Evolutionary conservation across 2,797 vertebrate genomes (phyloP), one percentile per base, ranked within the genome.

Genomic region (Dryobates pubescens): DNA sequence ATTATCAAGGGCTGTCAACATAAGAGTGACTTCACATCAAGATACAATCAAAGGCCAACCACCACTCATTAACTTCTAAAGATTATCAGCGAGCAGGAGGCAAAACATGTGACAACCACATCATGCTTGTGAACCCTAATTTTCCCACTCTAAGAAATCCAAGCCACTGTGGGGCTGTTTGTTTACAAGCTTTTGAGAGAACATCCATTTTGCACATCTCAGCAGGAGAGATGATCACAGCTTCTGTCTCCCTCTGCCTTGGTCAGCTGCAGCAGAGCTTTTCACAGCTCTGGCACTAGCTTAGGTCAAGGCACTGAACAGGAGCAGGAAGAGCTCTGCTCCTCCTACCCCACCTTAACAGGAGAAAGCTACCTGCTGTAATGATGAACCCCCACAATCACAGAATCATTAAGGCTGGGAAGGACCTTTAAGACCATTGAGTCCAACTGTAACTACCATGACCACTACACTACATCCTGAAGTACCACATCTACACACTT

Each of bases 1-100:
- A 83, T 92, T 96, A 91, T 78, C 74, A 72, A 81, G 65, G 61
- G 45, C 49, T 88, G 89, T 73, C 92, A 94, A 80, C 82, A 90
- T n/a, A 82, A 62, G 59, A 77, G 63, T 49, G 72, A 68, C 62
- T 89, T 85, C 23, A 82, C 61, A 85, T 26, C 9, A 56, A 86
- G 85, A 89, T 30, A 59, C 67, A 80, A 90, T 84, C 90, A 93
- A 64, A 95, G 67, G 69, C 65, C 81, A 93, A 64, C 22, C 45
- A 69, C 29, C 59, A 69, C 65, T 82, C 78, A 92, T 86, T 83
- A 94, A 63, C 73, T 88, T 81, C 20, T 81, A 69, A 80, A 47
- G 56, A 90, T 74, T 68, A 92, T 47, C 69, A 79, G 32, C 0
- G 0, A 85, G 85, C 27, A 41, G 34, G 27, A 83, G 6, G 73